A percentile compares a stretch with the other conserved stretches of the same genome.
Conservation (phyloP, 2,888 invertebrate species). For the Temnothorax unifasciatus region DNA sequence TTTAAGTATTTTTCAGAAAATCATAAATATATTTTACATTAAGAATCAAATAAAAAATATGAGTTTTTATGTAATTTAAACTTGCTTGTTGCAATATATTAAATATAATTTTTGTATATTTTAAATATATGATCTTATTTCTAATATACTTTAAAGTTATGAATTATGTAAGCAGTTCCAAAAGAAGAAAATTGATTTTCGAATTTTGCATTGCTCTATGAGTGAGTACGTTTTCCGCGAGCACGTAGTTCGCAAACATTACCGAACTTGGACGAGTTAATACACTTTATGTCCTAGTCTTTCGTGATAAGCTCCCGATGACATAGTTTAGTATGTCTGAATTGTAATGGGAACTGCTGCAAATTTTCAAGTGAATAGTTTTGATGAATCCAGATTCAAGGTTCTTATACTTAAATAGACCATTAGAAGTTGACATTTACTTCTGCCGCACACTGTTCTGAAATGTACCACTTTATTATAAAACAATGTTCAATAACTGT, state of each 20-base stretch:
- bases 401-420: constrained; percentile 37
- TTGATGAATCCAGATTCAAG: constrained; percentile 51
- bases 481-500: not conserved
- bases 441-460: not conserved
- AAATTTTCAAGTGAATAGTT: constrained; percentile 64
- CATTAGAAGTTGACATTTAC: constrained; percentile 15
- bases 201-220: constrained; percentile 41
- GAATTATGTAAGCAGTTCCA: not conserved
- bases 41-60: not conserved
- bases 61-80: not conserved
- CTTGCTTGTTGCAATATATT: not conserved
- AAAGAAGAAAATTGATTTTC: constrained; percentile 64
- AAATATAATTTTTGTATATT: not conserved
- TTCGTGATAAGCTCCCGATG: constrained; percentile 13
- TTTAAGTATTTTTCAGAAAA: not conserved
- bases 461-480: not conserved
- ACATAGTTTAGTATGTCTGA: constrained; percentile 11
- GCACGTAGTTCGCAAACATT: constrained; percentile 35
- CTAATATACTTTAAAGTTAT: constrained; percentile 52
- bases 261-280: constrained; percentile 68
- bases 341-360: constrained; percentile 42
- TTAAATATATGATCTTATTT: not conserved
- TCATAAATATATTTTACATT: not conserved
- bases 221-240: constrained; percentile 28
- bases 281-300: constrained; percentile 61